Evolutionary conservation across 2,888 invertebrate genomes (phyloP), one percentile per base, ranked within the genome.

Genomic region (Prenolepis imparis): DNA sequence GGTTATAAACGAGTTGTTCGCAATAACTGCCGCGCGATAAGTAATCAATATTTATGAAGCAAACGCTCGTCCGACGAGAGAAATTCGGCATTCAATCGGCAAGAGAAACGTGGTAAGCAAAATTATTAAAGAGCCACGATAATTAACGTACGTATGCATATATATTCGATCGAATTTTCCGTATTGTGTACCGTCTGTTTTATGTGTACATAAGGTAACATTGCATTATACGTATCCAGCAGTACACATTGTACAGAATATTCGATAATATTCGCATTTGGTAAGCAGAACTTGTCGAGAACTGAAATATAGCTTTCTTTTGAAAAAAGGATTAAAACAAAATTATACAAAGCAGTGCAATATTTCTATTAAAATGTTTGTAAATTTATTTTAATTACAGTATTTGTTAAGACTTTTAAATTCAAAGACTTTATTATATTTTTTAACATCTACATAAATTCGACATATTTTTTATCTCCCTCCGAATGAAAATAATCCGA

Each of bases 41-140:
- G 59, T 72, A 59, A 80, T 80, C 78, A 59, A 80, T 80, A 80
- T 72, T 80, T 70, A 80, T 80, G 36, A 72, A 68, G 48, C 18
- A 36, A 11, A 21, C 59, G 41, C 28, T 28, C 28, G 15, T 72
- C 1, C 44, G 44, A 32, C 44, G 24, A 28, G 28, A 61, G 18
- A 44, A 72, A 72, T 32, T 70, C 21, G 32, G 2, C 32, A 57
- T 72, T 70, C 21, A 0, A 11, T 39, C n/a, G 41, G 18, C 48
- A 72, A 18, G 57, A 39, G 41, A 32, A 32, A 57, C 21, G 12
- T 21, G 55, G n/a, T 24, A 12, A 70, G 70, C 59, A 8, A 70
- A 70, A 80, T 80, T 80, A 80, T 80, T 72, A 72, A 80, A 64
- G 59, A 59, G 44, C 12, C 44, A 18, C 70, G 44, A 70, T 78